Evolutionary conservation across 2,888 invertebrate species (phyloP), one percentile per base, ranked within the genome.

Genomic region (Idaea straminata): DNA sequence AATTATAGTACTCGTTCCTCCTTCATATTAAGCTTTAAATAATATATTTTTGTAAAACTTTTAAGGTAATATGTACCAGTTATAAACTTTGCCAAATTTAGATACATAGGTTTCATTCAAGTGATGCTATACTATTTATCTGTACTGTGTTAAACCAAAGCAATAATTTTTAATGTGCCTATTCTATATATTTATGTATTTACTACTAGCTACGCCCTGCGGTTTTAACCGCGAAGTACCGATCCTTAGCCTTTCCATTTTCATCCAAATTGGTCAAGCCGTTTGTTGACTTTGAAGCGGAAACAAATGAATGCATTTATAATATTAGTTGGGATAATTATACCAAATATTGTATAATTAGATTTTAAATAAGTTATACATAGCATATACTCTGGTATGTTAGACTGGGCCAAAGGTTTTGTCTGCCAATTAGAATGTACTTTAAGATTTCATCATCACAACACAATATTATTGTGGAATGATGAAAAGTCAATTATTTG

Each of bases 121-220:
- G 88, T 88, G 84, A 88, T 85, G 87, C 81, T 83, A 47, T 84
- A 85, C 80, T 77, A 81, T 77, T 84, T 2, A 80, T 84, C 86
- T 84, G 81, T 84, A 88, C 86, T 91, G 85, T 89, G 87, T 87
- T 89, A 85, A 91, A 91, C 91, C 92, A 92, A 92, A 92, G 92
- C 92, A 92, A 92, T 92, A 92, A 89, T 85, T 82, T 83, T 79
- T 84, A 84, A 87, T 87, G 87, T 81, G 81, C 82, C 81, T 83
- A 82, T 77, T 58, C 7, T 77, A 80, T 47, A 10, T 47, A 47
- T 47, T 6, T 47, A 47, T 13, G 10, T 47, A 47, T 47, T 47
- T 47, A 47, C 47, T 47, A 47, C 47, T 47, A 36, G 13, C 47
- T 47, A 36, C 5, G 36, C 36, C 36, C 36, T 36, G 10, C 36